phyloP scores from a whole-genome alignment of 2,797 vertebrate species.

The Bradypus variegatus region DNA sequence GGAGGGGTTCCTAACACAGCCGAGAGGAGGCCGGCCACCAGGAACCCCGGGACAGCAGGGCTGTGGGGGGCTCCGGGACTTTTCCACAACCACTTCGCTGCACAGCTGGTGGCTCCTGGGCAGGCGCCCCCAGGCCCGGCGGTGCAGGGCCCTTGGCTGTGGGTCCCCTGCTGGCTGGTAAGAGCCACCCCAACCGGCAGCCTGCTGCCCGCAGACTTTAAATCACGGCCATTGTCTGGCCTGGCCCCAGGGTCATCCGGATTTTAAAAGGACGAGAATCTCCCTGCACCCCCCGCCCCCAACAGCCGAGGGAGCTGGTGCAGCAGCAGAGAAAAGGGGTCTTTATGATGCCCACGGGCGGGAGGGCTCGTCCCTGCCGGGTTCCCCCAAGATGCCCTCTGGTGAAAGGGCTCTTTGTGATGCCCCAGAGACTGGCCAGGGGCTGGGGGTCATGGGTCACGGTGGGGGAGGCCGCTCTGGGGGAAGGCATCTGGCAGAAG shows the following conservation, averaged over 20 bases:
- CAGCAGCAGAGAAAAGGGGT: constrained; percentile 52
- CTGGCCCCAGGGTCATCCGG: neutral
- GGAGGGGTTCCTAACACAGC: neutral
- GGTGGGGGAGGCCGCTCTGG: neutral
- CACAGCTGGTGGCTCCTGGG: neutral
- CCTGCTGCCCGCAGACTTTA: constrained; percentile 17
- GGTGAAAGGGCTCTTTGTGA: constrained; percentile 60
- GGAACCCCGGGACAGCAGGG: neutral
- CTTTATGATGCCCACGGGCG: constrained; percentile 60
- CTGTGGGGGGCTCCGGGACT: neutral
- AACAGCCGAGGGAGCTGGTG: neutral
- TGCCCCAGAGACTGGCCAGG: neutral
- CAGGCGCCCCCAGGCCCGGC: neutral
- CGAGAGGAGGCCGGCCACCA: neutral
- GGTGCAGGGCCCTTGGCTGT: neutral
- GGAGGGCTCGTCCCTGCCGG: neutral
- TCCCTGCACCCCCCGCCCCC: neutral
- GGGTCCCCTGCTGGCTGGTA: neutral
- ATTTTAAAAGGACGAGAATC: constrained; percentile 38
- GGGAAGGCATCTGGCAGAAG: neutral
- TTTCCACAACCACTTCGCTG: neutral
- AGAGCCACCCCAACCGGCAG: neutral
- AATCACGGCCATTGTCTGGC: constrained; percentile 5
- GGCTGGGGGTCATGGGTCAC: neutral
- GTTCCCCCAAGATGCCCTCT: constrained; percentile 38